Conservation (phyloP, 2,113 vertebrate species). For the Myxocyprinus asiaticus region DNA sequence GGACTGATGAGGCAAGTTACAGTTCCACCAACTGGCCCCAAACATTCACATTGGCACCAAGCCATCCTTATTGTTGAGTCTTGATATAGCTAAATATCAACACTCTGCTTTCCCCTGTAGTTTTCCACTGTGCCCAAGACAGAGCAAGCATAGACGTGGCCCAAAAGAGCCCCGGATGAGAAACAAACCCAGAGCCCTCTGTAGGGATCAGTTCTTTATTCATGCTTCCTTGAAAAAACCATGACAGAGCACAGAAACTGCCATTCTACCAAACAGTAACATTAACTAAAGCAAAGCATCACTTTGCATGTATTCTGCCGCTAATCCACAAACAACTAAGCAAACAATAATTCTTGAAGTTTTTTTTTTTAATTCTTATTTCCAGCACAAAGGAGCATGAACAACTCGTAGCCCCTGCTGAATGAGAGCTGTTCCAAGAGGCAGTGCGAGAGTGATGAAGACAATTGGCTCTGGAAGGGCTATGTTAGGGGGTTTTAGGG, state of each 20-base stretch:
- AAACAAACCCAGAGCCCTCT: neutral
- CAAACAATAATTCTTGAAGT: neutral
- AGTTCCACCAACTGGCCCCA: no score
- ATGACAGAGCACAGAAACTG: neutral
- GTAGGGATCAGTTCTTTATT: neutral
- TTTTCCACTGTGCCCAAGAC: neutral
- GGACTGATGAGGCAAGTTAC: no score
- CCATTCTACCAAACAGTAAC: neutral
- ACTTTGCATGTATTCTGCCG: neutral
- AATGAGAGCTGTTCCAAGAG: neutral
- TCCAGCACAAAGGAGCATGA: slow-evolving; percentile 1
- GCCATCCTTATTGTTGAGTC: no score
- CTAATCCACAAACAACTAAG: slow-evolving; percentile 19
- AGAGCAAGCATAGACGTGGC: neutral
- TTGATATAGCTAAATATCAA: slow-evolving; percentile 5
- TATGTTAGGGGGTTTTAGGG: slow-evolving; percentile 28
- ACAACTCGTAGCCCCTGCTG: neutral
- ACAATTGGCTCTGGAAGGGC: slow-evolving; percentile 32
- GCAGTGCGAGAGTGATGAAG: neutral
- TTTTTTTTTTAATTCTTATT: neutral
- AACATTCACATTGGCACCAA: no score
- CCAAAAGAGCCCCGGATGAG: neutral
- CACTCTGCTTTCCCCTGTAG: neutral
- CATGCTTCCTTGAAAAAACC: neutral
- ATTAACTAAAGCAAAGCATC: neutral